Evolutionary conservation across 37 sponge, comb jelly and placozoan genomes (phyloP).

Genomic region (Amphimedon queenslandica): DNA sequence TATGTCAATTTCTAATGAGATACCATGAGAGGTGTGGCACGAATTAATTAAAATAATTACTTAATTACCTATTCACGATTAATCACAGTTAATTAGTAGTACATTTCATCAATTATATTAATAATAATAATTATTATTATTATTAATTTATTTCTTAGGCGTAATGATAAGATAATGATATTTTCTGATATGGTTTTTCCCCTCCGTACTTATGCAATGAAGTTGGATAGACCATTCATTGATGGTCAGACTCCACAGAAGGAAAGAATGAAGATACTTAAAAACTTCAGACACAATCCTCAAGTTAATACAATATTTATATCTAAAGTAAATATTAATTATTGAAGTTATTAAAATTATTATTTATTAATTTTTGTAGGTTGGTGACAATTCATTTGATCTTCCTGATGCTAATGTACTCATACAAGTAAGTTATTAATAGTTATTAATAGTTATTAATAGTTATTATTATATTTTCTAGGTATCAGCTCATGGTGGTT

Average conservation of each 20-base stretch:
- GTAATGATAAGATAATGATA: conserved; percentile 93
- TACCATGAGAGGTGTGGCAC: conserved; percentile 82
- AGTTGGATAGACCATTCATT: conserved; percentile 82
- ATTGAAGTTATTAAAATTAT: not conserved
- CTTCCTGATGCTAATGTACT: conserved; percentile 98
- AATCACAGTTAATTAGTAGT: no score
- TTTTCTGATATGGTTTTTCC: conserved; percentile 98
- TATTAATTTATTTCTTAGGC: no score
- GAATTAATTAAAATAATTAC: not conserved
- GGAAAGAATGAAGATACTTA: conserved; percentile 84
- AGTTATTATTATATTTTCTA: conserved; percentile 4
- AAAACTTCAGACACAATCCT: conserved; percentile 94
- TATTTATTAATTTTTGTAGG: conserved; percentile 42
- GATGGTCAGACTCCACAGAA: conserved; percentile 87
- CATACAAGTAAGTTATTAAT: conserved; percentile 61
- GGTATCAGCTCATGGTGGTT: conserved; percentile 98
- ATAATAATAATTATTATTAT: no score
- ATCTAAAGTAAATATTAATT: conserved; percentile 74
- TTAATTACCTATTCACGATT: not conserved
- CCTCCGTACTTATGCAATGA: conserved; percentile 78
- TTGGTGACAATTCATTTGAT: conserved; percentile 99
- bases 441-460: not conserved
- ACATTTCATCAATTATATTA: no score
- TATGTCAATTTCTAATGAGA: conserved; percentile 92
- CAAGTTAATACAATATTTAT: conserved; percentile 87